These are phyloP conservation scores for Brachyopa scutellaris DNA, from an alignment of 2,888 invertebrate species.

Conservation along the genomic window DNA sequence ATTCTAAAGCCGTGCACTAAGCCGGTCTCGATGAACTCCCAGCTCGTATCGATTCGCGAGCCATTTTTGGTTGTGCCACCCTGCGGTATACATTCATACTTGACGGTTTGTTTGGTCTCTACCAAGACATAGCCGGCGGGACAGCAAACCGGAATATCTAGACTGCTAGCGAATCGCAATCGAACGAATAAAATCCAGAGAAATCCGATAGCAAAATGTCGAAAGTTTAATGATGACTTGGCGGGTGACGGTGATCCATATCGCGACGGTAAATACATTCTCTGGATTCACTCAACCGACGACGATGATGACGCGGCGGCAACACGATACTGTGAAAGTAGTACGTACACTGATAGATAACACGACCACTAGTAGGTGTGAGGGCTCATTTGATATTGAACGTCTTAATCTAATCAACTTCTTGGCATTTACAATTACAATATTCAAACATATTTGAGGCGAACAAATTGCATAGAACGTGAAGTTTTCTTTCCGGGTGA, in stretches of 20 bases:
- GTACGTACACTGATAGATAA: neutral
- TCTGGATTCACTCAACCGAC: slow-evolving; percentile 7
- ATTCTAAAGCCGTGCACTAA: slow-evolving; percentile 57
- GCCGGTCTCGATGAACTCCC: slow-evolving; percentile 45
- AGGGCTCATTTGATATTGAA: slow-evolving; percentile 22
- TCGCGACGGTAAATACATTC: slow-evolving; percentile 37
- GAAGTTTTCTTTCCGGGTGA: neutral
- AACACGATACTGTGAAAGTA: neutral
- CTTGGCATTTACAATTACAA: slow-evolving; percentile 3
- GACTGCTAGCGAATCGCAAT: slow-evolving; percentile 14
- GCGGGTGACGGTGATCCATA: neutral
- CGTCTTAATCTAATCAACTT: slow-evolving; percentile 65
- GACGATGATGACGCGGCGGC: neutral
- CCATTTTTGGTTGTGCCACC: slow-evolving; percentile 29
- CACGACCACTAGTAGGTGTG: neutral
- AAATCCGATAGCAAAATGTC: slow-evolving; percentile 19
- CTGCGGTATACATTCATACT: slow-evolving; percentile 45
- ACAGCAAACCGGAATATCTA: slow-evolving; percentile 60
- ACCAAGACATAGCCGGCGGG: slow-evolving; percentile 50
- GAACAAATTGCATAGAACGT: neutral
- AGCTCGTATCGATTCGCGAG: neutral
- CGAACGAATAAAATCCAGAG: slow-evolving; percentile 16
- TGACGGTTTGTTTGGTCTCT: slow-evolving; percentile 46
- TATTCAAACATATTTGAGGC: slow-evolving; percentile 10
- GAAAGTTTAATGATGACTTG: slow-evolving; percentile 27